Evolutionary conservation across 2,888 invertebrate genomes (phyloP).

Genomic region (Calliphora vomitoria): DNA sequence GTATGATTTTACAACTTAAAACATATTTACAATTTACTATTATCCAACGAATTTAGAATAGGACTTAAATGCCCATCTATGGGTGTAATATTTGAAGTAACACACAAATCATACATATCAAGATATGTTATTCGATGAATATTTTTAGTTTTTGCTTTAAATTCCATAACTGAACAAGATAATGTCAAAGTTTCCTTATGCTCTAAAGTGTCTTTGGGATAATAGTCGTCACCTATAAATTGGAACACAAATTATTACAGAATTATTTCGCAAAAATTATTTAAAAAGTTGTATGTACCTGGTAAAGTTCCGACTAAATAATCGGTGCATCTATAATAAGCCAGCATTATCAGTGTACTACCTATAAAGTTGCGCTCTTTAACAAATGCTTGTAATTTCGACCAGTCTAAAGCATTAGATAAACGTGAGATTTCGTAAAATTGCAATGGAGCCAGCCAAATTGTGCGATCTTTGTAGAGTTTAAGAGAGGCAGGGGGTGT

Average conservation of each 20-base stretch:
- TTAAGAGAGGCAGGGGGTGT: conserved; percentile 84
- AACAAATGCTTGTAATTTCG: conserved; percentile 87
- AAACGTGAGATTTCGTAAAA: conserved; percentile 90
- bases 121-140: conserved; percentile 80
- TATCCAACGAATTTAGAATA: background rate
- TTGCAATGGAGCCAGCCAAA: conserved; percentile 89
- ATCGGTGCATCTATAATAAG: conserved; percentile 86
- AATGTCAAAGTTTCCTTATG: conserved; percentile 77
- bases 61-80: conserved; percentile 78
- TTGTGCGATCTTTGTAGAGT: conserved; percentile 73
- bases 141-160: conserved; percentile 78
- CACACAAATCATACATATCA: conserved; percentile 75
- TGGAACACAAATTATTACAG: too few species aligned
- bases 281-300: conserved; percentile 83
- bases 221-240: conserved; percentile 85
- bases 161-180: conserved; percentile 77
- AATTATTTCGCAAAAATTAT: background rate
- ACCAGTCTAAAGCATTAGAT: conserved; percentile 85
- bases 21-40: conserved; percentile 66
- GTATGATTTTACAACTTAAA: background rate
- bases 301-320: conserved; percentile 87
- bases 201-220: conserved; percentile 82
- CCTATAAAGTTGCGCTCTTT: conserved; percentile 86
- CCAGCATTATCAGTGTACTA: conserved; percentile 86
- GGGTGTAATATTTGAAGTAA: conserved; percentile 77